A percentile compares a stretch with the other conserved stretches of the same genome.
Conservation (phyloP, 2,113 vertebrate genomes). For the Microcebus murinus region DNA sequence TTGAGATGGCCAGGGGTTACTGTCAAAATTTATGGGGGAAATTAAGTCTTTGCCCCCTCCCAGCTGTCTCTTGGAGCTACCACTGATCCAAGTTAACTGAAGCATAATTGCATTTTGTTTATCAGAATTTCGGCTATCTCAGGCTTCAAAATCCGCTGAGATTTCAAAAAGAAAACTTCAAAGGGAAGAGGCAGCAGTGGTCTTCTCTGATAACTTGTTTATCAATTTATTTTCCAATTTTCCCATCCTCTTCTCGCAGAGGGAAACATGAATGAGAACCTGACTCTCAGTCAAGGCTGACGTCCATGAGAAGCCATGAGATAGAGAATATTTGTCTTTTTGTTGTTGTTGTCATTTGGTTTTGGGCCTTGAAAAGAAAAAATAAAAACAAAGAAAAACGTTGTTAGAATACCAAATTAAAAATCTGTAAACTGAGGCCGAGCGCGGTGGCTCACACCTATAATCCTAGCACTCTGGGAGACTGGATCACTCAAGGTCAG, state of each 20-base stretch:
- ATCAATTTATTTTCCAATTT: background rate
- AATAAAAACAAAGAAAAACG: background rate
- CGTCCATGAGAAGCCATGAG: background rate
- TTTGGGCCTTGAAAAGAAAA: background rate
- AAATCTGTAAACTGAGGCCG: background rate
- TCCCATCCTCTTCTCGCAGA: background rate
- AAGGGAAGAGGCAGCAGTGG: constrained; percentile 62
- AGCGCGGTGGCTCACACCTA: too few species aligned
- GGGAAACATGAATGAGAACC: background rate
- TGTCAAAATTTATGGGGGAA: background rate
- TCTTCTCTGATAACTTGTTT: background rate
- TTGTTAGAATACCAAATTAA: background rate
- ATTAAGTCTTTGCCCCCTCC: background rate
- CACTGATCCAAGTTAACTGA: background rate
- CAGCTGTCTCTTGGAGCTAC: background rate
- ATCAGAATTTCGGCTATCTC: background rate
- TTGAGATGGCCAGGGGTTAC: background rate
- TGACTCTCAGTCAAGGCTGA: background rate
- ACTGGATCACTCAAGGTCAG: too few species aligned
- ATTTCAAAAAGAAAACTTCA: background rate
- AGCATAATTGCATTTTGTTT: background rate
- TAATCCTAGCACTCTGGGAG: too few species aligned
- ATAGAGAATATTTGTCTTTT: background rate
- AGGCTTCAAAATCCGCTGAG: background rate
- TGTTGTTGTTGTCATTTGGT: background rate